Percentiles rank a stretch among this genome's conserved stretches.
Evolutionary conservation across 2,797 vertebrate species (phyloP).

Genomic region (Danio albolineatus): DNA sequence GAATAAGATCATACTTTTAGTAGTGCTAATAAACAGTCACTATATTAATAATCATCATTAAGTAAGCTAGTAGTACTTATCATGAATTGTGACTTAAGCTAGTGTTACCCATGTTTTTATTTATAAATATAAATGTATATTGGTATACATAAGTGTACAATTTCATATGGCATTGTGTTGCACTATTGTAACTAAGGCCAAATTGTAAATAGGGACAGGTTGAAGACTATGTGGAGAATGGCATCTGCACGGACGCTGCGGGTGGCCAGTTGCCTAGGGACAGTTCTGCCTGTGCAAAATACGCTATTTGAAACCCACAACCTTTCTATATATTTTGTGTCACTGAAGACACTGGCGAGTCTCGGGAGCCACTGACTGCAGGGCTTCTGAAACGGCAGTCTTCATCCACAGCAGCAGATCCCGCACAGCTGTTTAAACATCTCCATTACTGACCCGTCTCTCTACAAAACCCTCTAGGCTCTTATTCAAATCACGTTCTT

Average conservation of each 20-base stretch:
- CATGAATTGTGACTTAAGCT: too few relatives aligned
- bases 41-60: too few relatives aligned
- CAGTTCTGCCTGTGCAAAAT: constrained; percentile 8
- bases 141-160: constrained; percentile 4
- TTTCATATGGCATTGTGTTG: background rate
- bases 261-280: background rate
- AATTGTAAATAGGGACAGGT: background rate
- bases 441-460: constrained; percentile 1
- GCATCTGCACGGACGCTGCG: background rate
- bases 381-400: background rate
- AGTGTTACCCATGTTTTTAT: too few relatives aligned
- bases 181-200: background rate
- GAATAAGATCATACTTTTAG: too few relatives aligned
- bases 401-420: constrained; percentile 15
- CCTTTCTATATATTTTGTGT: constrained; percentile 23
- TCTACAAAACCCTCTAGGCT: background rate
- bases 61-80: too few relatives aligned
- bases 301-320: background rate
- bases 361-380: constrained; percentile 5
- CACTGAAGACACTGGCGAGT: background rate
- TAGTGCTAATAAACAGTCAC: too few relatives aligned
- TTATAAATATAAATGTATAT: background rate
- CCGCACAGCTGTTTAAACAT: constrained; percentile 37
- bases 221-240: constrained; percentile 4
- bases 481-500: constrained; percentile 16